Conservation (phyloP, 2,113 vertebrate species). For the Cranoglanis bouderius region DNA sequence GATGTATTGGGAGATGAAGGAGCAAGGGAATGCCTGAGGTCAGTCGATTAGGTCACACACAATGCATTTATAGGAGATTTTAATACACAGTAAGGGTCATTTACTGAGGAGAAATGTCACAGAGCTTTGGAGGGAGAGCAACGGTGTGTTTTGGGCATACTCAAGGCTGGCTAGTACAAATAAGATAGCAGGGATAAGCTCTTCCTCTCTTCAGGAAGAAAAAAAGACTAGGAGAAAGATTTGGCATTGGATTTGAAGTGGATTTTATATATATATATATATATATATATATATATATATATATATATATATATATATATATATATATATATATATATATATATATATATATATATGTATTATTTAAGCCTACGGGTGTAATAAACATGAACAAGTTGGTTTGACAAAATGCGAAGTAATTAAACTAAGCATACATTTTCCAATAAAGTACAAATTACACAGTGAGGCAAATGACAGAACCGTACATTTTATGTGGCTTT, state of each 20-base stretch:
- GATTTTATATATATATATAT: too few species aligned
- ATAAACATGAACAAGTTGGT: not conserved
- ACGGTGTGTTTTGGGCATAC: not conserved
- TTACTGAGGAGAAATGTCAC: not conserved
- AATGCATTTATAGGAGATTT: not conserved
- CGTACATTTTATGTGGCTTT: not conserved
- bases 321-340: too few species aligned
- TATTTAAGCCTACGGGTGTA: not conserved
- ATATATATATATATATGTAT: too few species aligned
- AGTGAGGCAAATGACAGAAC: not conserved
- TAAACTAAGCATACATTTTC: not conserved
- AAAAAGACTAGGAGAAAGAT: not conserved
- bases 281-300: too few species aligned
- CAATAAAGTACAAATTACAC: not conserved
- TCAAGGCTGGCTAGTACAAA: not conserved
- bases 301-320: too few species aligned
- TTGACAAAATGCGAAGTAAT: not conserved
- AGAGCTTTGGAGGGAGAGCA: not conserved
- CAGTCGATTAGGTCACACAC: not conserved
- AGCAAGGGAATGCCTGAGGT: not conserved
- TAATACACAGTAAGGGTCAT: not conserved
- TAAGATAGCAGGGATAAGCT: not conserved
- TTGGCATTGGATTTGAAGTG: too few species aligned
- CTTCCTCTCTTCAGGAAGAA: not conserved
- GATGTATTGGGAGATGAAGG: not conserved